Evolutionary conservation across 2,113 vertebrate genomes (phyloP).

Genomic region (Apeltes quadracus): DNA sequence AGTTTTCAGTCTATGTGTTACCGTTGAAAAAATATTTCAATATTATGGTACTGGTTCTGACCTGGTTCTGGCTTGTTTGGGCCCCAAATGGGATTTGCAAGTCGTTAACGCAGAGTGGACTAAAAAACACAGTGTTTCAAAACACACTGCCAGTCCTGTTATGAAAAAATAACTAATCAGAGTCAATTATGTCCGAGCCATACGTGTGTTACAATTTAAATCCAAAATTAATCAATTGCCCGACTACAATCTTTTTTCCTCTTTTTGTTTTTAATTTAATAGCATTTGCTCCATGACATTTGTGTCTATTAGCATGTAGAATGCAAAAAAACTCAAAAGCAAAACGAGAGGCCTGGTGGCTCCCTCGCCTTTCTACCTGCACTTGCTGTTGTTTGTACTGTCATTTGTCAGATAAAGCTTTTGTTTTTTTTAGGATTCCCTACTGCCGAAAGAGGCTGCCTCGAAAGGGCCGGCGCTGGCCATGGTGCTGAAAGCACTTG

Average conservation of each 20-base stretch:
- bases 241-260: neutral
- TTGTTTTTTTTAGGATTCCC: neutral
- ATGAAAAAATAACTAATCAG: no score
- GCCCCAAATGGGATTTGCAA: neutral
- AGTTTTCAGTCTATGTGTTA: no score
- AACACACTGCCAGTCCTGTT: no score
- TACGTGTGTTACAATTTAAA: no score
- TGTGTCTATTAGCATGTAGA: neutral
- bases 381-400: neutral
- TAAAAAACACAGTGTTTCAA: no score
- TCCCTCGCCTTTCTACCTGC: neutral
- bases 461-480: neutral
- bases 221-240: no score
- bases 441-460: neutral
- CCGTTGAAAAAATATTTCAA: no score
- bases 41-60: no score
- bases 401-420: neutral
- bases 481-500: neutral
- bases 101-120: neutral
- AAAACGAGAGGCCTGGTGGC: constrained; percentile 7
- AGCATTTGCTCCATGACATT: constrained; percentile 4
- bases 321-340: neutral
- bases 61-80: no score
- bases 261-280: constrained; percentile 10
- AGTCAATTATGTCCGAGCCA: no score